Evolutionary conservation across 2,113 vertebrate genomes (phyloP), one percentile per base, ranked within the genome.

Genomic region (Riparia riparia): DNA sequence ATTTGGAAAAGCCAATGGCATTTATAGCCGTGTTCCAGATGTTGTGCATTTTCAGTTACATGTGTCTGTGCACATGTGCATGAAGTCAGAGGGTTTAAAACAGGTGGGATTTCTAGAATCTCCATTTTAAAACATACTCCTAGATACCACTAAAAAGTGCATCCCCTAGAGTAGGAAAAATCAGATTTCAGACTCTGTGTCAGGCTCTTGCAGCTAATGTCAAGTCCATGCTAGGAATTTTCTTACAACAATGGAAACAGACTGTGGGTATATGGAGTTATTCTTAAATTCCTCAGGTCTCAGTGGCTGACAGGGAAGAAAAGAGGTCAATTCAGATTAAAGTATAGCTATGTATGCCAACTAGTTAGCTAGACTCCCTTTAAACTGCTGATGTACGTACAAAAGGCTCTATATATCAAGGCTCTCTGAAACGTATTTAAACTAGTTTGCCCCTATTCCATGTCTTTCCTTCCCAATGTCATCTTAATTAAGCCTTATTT

Each of bases 161-260:
- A 71, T 53, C 31, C 16, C 56, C 53, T 6, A 39, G 56, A 19
- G 21, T 2, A 74, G 26, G 50, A 29, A n/a, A 88, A 80, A 63
- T 37, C 28, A 58, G 29, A 31, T 42, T 63, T 58, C 58, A 60
- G 34, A 53, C n/a, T 53, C 47, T 1, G 0, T 6, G 17, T 8
- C 11, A 82, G 32, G 28, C 39, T 81, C 17, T 53, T 50, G 18
- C 26, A 88, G 44, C n/a, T 74, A 60, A 90, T 2, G 4, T 17
- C 0, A 0, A 73, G 47, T 21, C 42, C 41, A 34, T 1, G 0
- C n/a, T 53, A 79, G 31, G 14, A 66, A 14, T 50, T 76, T 88
- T 80, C 58, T 82, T n/a, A 79, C 12, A 87, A 53, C 10, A 65
- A 20, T 0, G 24, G 44, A 71, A 53, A 4, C 25, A 61, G 54